Evolutionary conservation across 2,113 vertebrate species (phyloP), one percentile per base, ranked within the genome.

Genomic region (Channa argus): DNA sequence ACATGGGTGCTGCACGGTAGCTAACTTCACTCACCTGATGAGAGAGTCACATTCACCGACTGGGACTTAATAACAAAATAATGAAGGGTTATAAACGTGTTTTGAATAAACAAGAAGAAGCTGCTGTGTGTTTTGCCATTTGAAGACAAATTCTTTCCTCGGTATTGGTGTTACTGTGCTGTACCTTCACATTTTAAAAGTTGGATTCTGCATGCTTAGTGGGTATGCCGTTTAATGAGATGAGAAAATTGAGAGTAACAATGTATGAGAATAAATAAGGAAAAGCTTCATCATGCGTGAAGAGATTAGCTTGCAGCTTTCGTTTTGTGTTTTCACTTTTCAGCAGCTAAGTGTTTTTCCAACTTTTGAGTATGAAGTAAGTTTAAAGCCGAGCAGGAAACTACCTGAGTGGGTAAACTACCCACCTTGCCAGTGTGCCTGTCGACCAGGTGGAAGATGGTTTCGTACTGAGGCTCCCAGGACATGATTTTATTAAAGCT

Each of bases 361-460:
- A 44, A 3, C 46, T 46, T 71, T 5, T 15, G 44, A 39, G 62
- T 70, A 24, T 37, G 43, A n/a, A 24, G 54, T 54, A 55, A 54
- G 44, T 63, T 45, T 33, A n/a, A 5, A 50, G 15, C 41, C 47
- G 8, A 43, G 46, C 36, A 36, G 5, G 24, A 7, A 47, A 41
- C 10, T 13, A 10, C 36, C 5, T 12, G 8, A 41, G 24, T 24
- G 24, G 24, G 24, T 24, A 24, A 24, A 24, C 24, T 24, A 65
- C 82, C n/a, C 63, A 96, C 96, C 96, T 96, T 75, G 50, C 97
- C 97, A 0, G 95, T 97, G 91, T 88, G 94, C 60, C 95, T 96
- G 93, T 97, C 85, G 74, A 97, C 94, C 74, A 99, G 91, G 5
- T 96, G 94, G 89, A 99, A 97, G 38, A 89, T 76, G 11, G 95